Base-by-base conservation (phyloP, 2,888 invertebrate genomes). In the Thecocarcelia acutangulata region DNA sequence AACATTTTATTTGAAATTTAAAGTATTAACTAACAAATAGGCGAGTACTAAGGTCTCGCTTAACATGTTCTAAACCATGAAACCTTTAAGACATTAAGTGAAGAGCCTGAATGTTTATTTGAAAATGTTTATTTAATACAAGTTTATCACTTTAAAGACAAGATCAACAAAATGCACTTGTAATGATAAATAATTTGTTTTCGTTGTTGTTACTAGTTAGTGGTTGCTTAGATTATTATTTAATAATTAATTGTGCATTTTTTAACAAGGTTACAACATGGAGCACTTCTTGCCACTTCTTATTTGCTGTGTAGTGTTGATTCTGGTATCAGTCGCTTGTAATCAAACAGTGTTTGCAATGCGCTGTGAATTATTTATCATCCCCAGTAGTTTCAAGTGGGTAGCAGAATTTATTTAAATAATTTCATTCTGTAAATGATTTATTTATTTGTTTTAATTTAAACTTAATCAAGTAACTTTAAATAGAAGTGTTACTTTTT, bases 141-240 rank as follows among this genome's bases (percentile, higher is more conserved):
- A 52, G 50, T 63, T 64, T 64, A 56, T 73, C 37, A 37, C n/a
- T 59, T 21, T 42, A 11, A 44, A 44, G 58, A 75, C 59, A 68
- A 44, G 42, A 52, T 50, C 74, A 74, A 15, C 17, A 40, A 33
- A 8, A 61, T 52, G 12, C 24, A 72, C 74, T 74, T 66, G 56
- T 75, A 59, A 15, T 52, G 59, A 75, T 68, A 68, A 58, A 44
- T 59, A 33, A 50, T 42, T 52, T 59, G 37, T 33, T 33, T 3
- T 33, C 8, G 33, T 33, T 33, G 4, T 33, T 33, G 33, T 8
- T 33, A 8, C 15, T 6, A 17, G 15, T 15, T 44, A 21, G 11
- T 63, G 52, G 17, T 72, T 72, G 50, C 21, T 61, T 44, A 44
- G 52, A 63, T 63, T 46, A 72, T 63, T 72, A 54, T 44, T 61